Evolutionary conservation across 2,888 invertebrate genomes (phyloP), one percentile per base, ranked within the genome.

Genomic region (Drosophila monieri): DNA sequence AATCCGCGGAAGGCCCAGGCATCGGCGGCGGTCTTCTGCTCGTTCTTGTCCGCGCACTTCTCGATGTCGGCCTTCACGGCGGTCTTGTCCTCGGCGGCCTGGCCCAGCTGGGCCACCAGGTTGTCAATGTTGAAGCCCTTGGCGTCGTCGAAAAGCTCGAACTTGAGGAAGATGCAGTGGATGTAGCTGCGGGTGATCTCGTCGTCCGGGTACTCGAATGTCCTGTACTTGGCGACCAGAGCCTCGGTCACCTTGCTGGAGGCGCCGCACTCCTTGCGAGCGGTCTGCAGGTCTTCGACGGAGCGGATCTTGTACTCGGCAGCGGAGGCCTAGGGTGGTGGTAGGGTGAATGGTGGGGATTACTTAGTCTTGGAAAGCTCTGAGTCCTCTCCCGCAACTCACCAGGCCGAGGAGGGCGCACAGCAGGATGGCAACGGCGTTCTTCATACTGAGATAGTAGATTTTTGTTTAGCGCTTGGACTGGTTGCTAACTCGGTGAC

Each of bases 1-100:
- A 92, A 91, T 77, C 91, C 91, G 44, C 91, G 90, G 74, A 87
- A 92, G 21, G 88, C 91, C 91, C 91, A 92, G 61, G 87, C 68
- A 67, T 88, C 91, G 25, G 89, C 80, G 58, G 88, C 87, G 2
- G 89, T 83, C 69, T 90, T 90, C 56, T 91, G 90, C 47, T 90
- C 90, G 68, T 91, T 91, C 72, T 90, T 90, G 66, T 92, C 92
- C 58, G 90, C 89, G 70, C 92, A 92, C 76, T 89, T 91, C 68
- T 88, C 86, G 41, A 92, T 83, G 49, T 91, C 91, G 5, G 89
- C 76, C 70, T 88, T 90, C 46, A 91, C 86, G n/a, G 83, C 77
- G 51, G 88, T 80, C 78, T 90, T 90, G 71, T 91, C 88, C 44
- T 87, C 85, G 58, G 89, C 89, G 59, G 89, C 89, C 60, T 91